Evolutionary conservation across 1,140 invertebrate genomes (phyloP), one percentile per base, ranked within the genome.

Genomic region (Wasmannia auropunctata): DNA sequence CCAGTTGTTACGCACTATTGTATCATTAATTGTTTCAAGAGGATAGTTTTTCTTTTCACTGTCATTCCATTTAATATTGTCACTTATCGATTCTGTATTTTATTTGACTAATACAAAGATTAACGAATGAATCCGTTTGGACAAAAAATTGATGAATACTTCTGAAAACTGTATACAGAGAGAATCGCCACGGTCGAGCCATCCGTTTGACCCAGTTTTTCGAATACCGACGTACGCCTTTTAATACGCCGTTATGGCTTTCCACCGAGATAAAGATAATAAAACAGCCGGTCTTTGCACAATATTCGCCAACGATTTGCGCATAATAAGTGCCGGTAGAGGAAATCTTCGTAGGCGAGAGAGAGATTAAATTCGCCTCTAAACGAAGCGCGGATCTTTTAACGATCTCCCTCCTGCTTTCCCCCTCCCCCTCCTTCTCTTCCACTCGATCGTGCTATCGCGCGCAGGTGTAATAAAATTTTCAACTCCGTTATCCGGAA

Each of bases 401-500:
- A 70, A 80, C 31, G 63, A 80, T 69, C n/a, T 11, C 28, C 49
- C 11, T 40, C 22, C 14, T 43, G 11, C 25, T 14, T 11, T n/a
- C 49, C 11, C 22, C 22, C 14, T 43, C 25, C 25, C 14, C 11
- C 63, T 16, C 63, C 22, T 25, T 10, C 37, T 19, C 28, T 11
- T 14, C 11, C 28, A 0, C 51, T 28, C n/a, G 43, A 62, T 76
- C 51, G 46, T 25, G 65, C 37, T 81, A 81, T 81, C 77, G 34
- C 65, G 65, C 65, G 49, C 63, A 70, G 65, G 60, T 58, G 79
- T 72, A 83, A 83, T 74, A 83, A 83, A 83, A 83, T 83, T 31
- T 83, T 83, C 79, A 81, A 22, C 37, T 83, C 79, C 79, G 79
- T 83, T 83, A 83, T 83, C 79, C 79, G n/a, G 51, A 72, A 69